Conservation (phyloP, 2,888 invertebrate species). For the Brachypterus glaber region DNA sequence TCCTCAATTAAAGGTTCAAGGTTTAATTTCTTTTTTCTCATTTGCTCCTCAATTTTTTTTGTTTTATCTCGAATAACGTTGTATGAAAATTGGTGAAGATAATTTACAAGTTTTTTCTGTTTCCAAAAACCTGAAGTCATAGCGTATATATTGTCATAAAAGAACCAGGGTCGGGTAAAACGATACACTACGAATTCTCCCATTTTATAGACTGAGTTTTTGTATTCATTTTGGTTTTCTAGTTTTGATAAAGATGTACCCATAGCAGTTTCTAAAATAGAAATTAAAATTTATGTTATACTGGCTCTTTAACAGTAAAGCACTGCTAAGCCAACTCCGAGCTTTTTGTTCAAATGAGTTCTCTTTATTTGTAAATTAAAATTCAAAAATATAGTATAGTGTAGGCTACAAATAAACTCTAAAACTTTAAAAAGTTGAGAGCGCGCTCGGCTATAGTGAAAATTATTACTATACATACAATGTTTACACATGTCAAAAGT, state of each 20-base stretch:
- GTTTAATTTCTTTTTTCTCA: not conserved
- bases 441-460: too few species aligned
- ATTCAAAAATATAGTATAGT: too few species aligned
- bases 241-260: slow-evolving; percentile 7
- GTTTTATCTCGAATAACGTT: slow-evolving; percentile 16
- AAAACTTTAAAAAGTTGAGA: too few species aligned
- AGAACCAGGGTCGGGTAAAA: slow-evolving; percentile 9
- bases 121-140: slow-evolving; percentile 6
- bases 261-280: slow-evolving; percentile 15
- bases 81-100: slow-evolving; percentile 16
- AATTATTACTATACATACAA: too few species aligned
- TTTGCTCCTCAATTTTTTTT: not conserved
- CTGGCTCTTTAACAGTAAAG: too few species aligned
- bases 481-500: too few species aligned
- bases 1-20: not conserved
- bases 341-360: too few species aligned
- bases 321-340: too few species aligned
- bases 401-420: too few species aligned
- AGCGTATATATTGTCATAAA: slow-evolving; percentile 5
- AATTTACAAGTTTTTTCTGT: slow-evolving; percentile 1
- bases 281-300: too few species aligned
- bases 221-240: slow-evolving; percentile 5
- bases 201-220: slow-evolving; percentile 7
- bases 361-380: too few species aligned
- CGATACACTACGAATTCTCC: slow-evolving; percentile 7